A percentile compares a stretch with the other conserved stretches of the same genome.
Evolutionary conservation across 2,113 vertebrate genomes (phyloP).

Genomic region (Mustela nigripes): DNA sequence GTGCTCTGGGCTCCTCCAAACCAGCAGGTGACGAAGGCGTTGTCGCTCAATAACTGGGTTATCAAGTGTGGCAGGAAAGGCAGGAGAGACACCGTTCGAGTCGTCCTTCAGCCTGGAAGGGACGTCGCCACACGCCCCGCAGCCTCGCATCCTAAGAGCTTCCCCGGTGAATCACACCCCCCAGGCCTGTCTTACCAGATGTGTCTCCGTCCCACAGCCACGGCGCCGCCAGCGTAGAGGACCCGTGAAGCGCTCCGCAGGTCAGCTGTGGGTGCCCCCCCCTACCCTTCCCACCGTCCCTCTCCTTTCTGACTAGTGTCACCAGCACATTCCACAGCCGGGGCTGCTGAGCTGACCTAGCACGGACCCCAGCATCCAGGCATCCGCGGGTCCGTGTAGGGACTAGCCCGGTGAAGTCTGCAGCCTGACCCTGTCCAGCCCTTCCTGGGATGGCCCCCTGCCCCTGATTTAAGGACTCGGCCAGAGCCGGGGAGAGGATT

Average conservation of each 20-base stretch:
- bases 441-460: fast-evolving
- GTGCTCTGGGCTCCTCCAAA: neutral
- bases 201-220: fast-evolving
- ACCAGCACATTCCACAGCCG: no score
- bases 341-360: neutral
- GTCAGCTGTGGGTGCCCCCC: neutral
- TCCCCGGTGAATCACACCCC: fast-evolving
- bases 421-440: fast-evolving
- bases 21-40: neutral
- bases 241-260: neutral
- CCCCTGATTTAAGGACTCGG: neutral
- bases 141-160: no score
- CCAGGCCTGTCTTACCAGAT: neutral
- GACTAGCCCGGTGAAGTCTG: fast-evolving
- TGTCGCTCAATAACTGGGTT: no score
- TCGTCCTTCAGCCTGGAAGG: neutral
- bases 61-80: neutral
- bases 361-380: no score
- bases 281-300: neutral
- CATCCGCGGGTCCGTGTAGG: neutral
- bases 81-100: no score
- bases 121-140: fast-evolving
- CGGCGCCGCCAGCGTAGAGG: fast-evolving
- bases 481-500: neutral
- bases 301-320: neutral